Base-by-base conservation (phyloP, 2,113 vertebrate genomes). In the Petromus typicus region DNA sequence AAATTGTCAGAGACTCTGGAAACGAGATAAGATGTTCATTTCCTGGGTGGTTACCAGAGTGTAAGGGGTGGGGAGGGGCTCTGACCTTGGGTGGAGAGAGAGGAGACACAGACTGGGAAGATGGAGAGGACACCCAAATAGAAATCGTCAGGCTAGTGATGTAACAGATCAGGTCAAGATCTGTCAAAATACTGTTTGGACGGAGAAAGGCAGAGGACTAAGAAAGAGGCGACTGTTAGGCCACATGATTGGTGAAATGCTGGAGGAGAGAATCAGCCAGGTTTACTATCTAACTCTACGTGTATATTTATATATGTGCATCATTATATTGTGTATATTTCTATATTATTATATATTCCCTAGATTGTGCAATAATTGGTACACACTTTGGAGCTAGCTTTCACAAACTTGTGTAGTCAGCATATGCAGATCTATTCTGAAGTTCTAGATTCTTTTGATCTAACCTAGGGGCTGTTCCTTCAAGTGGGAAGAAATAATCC, bases 1-100 rank as follows among this genome's bases (percentile, higher is more conserved):
- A 9, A 34, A 48, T 69, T 67, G 22, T 57, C 80, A 79, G 63
- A 32, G 86, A 80, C 51, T 34, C 59, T 51, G 94, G 86, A 79
- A 56, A 61, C 11, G 51, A 97, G 80, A 66, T 81, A 84, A 96
- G 84, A 85, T 64, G 95, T 86, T 73, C 57, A 17, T 94, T 89
- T 95, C 56, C 75, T 63, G 59, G 63, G 59, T 40, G 75, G 86
- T 32, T 67, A 22, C 25, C 18, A 82, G 45, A n/a, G n/a, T n/a
- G n/a, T n/a, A n/a, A n/a, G n/a, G n/a, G n/a, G n/a, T n/a, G n/a
- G 25, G 3, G 78, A 18, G 45, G 40, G 66, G 75, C 48, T 48
- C 40, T 78, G 93, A 93, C 85, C 76, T 87, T 85, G 93, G 25
- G n/a, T 67, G 40, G 80, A 67, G 84, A 89, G 63, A 64, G 7